Percentiles rank a stretch among this genome's conserved stretches.
Conservation (phyloP, 2,113 vertebrate species). For the Callorhinus ursinus region DNA sequence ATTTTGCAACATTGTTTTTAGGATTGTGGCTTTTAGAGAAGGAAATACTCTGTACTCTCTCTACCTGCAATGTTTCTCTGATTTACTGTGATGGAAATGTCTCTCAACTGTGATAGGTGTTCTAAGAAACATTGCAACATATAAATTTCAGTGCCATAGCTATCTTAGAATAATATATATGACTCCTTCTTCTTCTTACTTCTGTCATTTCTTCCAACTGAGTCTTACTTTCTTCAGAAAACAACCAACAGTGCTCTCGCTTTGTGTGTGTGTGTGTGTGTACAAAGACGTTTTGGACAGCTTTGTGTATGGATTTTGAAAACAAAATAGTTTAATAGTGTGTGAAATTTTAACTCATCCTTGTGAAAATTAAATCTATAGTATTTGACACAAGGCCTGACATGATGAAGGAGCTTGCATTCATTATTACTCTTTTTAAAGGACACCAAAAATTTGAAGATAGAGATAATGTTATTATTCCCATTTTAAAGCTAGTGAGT, state of each 20-base stretch:
- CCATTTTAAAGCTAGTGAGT: background rate
- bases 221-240: constrained; percentile 33
- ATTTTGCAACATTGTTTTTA: background rate
- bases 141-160: background rate
- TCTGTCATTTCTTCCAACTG: background rate
- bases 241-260: background rate
- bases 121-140: background rate
- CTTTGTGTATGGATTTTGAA: background rate
- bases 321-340: background rate
- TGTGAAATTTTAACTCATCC: background rate
- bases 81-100: background rate
- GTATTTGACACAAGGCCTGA: background rate
- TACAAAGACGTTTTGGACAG: background rate
- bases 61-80: background rate
- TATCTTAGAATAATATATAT: background rate
- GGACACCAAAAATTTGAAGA: background rate
- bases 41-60: background rate
- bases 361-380: constrained; percentile 21
- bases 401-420: background rate
- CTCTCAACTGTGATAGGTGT: background rate
- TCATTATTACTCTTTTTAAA: background rate
- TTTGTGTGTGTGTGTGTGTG: background rate
- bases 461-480: background rate
- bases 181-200: background rate
- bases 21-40: background rate